Evolutionary conservation across 2,797 vertebrate genomes (phyloP).

Genomic region (Agapornis canus): DNA sequence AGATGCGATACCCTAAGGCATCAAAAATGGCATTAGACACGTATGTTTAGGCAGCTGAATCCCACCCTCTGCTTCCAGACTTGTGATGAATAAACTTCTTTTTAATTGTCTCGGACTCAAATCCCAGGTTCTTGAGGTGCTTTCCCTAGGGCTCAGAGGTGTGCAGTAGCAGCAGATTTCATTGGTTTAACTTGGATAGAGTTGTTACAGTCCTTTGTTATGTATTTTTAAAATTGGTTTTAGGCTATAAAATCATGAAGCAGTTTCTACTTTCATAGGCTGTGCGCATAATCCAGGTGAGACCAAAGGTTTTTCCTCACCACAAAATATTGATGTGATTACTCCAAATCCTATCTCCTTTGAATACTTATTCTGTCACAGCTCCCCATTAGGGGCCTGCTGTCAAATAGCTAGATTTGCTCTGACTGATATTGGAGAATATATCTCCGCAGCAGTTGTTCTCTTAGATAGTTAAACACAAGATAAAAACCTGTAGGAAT

Average conservation of each 20-base stretch:
- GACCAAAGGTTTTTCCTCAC: slow-evolving; percentile 51
- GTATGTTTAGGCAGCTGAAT: slow-evolving; percentile 55
- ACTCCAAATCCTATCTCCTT: slow-evolving; percentile 38
- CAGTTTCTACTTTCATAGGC: slow-evolving; percentile 42
- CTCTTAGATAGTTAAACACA: not conserved
- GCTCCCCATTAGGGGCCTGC: not conserved
- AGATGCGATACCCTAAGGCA: slow-evolving; percentile 5
- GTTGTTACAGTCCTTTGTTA: slow-evolving; percentile 57
- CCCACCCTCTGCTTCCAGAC: slow-evolving; percentile 37
- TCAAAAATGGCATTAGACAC: slow-evolving; percentile 45
- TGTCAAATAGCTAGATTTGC: slow-evolving; percentile 25
- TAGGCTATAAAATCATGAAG: slow-evolving; percentile 48
- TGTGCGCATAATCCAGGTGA: not conserved
- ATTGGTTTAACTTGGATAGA: slow-evolving; percentile 53
- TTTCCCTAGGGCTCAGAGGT: slow-evolving; percentile 53
- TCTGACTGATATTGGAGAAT: not conserved
- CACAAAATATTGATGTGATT: slow-evolving; percentile 56
- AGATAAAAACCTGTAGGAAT: not conserved
- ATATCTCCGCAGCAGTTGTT: not conserved
- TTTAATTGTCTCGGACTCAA: slow-evolving; percentile 41
- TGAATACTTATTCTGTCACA: slow-evolving; percentile 15
- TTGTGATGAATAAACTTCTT: slow-evolving; percentile 48
- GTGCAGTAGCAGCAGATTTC: slow-evolving; percentile 37
- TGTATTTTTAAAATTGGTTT: slow-evolving; percentile 55
- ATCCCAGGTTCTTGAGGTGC: slow-evolving; percentile 47